These are phyloP conservation scores for Pelochelys cantorii DNA, from an alignment of 2,797 vertebrate species.

Conservation along the genomic window DNA sequence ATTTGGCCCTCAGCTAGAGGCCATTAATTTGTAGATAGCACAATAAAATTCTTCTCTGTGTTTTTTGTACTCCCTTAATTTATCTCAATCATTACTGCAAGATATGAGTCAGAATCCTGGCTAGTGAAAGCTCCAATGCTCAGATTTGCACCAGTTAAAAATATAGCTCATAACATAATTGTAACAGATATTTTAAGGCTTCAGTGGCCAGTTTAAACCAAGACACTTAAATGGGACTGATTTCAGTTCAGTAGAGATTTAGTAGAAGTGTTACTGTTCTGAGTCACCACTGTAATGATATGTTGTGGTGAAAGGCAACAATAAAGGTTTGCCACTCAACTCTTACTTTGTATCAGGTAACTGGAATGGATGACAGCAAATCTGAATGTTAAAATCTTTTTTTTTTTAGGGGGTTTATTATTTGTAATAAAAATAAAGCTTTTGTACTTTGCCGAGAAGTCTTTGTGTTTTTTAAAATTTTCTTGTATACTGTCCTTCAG, in stretches of 20 bases:
- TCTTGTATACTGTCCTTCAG: not conserved
- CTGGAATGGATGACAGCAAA: conserved; percentile 52
- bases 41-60: not conserved
- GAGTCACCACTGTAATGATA: conserved; percentile 73
- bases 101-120: not conserved
- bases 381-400: conserved; percentile 56
- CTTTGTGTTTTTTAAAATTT: not conserved
- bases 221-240: conserved; percentile 25
- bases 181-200: conserved; percentile 47
- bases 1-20: not conserved
- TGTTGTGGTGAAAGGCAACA: conserved; percentile 49
- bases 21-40: not conserved
- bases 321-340: conserved; percentile 33
- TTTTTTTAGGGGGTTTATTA: not conserved
- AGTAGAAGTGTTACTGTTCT: conserved; percentile 51
- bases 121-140: not conserved
- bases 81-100: not conserved
- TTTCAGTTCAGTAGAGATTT: conserved; percentile 56
- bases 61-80: not conserved
- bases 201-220: conserved; percentile 43
- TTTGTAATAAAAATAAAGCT: conserved; percentile 24
- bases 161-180: conserved; percentile 6
- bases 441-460: not conserved
- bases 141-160: not conserved
- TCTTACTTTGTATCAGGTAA: conserved; percentile 57